phyloP scores from a whole-genome alignment of 64 coral and sea anemone genomes.

The Dendrophyllia cribrosa region DNA sequence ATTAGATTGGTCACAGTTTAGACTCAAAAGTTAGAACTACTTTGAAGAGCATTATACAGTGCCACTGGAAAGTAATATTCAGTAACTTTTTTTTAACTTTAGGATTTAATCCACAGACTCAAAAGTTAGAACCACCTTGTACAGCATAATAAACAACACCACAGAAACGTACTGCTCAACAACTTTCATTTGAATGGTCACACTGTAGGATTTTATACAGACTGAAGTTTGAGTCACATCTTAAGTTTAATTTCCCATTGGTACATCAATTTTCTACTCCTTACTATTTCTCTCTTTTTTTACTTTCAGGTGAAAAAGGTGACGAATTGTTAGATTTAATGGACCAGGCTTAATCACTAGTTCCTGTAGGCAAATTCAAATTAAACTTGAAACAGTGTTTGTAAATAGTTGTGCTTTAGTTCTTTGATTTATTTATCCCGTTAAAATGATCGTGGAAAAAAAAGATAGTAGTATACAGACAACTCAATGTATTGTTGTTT shows the following conservation, averaged over 20 bases:
- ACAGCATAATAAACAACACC: too few relatives aligned
- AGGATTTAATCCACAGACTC: too few relatives aligned
- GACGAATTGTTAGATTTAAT: conserved; percentile 64
- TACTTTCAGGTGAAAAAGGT: conserved; percentile 47
- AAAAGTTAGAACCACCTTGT: too few relatives aligned
- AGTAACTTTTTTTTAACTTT: too few relatives aligned
- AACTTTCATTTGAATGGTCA: too few relatives aligned
- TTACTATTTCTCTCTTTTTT: neutral
- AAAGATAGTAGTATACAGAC: neutral
- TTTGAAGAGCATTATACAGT: too few relatives aligned
- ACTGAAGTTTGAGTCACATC: too few relatives aligned
- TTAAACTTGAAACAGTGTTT: neutral
- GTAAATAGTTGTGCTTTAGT: conserved; percentile 22
- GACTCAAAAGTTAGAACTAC: too few relatives aligned
- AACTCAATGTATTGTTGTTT: neutral
- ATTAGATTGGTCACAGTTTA: too few relatives aligned
- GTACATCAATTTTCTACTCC: neutral
- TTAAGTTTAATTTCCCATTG: neutral
- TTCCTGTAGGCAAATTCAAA: neutral
- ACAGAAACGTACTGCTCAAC: too few relatives aligned
- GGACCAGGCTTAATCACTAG: conserved; percentile 30
- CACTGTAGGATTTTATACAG: too few relatives aligned
- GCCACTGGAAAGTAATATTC: too few relatives aligned
- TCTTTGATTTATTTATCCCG: neutral
- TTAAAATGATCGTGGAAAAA: neutral